phyloP scores from a whole-genome alignment of 2,797 vertebrate species.

The Pipistrellus pygmaeus region DNA sequence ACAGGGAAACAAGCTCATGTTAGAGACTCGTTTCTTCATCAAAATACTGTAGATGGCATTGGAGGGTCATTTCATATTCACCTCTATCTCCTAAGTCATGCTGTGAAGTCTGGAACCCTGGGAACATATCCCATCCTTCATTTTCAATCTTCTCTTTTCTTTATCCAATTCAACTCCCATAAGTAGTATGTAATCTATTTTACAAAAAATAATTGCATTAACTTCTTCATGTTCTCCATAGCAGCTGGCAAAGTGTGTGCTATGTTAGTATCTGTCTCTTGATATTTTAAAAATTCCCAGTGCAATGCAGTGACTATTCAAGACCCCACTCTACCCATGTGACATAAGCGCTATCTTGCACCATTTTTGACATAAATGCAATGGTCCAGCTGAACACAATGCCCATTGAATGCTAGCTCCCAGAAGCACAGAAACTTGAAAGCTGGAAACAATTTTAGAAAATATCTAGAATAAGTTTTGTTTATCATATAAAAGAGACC shows the following conservation, averaged over 20 bases:
- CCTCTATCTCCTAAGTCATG: neutral
- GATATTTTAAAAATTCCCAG: neutral
- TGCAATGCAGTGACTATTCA: neutral
- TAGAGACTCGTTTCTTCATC: neutral
- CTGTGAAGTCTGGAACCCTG: neutral
- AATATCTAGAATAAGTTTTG: neutral
- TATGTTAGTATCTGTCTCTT: neutral
- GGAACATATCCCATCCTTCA: neutral
- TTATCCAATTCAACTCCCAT: neutral
- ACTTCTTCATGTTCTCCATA: neutral
- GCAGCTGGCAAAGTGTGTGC: neutral
- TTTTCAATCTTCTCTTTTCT: neutral
- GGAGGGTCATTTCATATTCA: neutral
- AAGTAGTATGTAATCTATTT: neutral
- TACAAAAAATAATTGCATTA: neutral
- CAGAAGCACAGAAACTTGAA: constrained; percentile 9
- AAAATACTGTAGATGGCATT: neutral
- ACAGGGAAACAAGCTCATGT: neutral
- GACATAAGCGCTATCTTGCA: neutral
- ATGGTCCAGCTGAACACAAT: neutral
- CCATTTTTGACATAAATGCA: neutral
- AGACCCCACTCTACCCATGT: neutral
- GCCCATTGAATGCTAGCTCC: neutral
- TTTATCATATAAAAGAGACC: neutral
- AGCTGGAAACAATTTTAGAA: constrained; percentile 20